Evolutionary conservation across 2,797 vertebrate genomes (phyloP).

Genomic region (Spinus olivaceus): DNA sequence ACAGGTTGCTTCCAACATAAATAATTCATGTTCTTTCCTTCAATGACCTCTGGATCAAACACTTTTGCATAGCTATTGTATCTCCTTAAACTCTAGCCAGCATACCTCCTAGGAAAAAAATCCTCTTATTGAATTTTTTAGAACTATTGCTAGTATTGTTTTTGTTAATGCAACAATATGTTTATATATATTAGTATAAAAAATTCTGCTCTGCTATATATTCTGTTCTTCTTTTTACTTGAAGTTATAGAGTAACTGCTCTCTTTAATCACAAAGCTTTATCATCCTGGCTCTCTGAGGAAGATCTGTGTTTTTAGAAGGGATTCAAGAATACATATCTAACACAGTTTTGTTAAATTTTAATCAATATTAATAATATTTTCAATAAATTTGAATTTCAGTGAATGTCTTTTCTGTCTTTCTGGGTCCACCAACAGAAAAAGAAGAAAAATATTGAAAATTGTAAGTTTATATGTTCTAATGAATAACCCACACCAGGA

Average conservation of each 20-base stretch:
- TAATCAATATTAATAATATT: neutral
- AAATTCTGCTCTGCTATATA: neutral
- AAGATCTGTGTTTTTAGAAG: neutral
- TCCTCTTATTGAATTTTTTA: neutral
- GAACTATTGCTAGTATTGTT: neutral
- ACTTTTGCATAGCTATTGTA: neutral
- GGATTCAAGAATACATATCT: neutral
- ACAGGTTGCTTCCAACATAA: neutral
- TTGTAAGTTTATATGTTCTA: neutral
- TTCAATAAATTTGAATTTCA: neutral
- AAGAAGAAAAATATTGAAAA: neutral
- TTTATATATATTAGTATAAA: neutral
- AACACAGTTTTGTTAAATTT: neutral
- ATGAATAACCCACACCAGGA: rapidly evolving
- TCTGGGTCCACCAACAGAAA: neutral
- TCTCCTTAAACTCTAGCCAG: neutral
- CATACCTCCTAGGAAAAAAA: neutral
- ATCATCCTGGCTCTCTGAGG: neutral
- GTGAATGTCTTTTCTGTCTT: neutral
- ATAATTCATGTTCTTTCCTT: neutral
- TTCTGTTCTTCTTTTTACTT: neutral
- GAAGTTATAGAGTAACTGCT: neutral
- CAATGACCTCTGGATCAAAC: neutral
- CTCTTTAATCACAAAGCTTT: neutral
- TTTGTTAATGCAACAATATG: neutral